Evolutionary conservation across 2,113 vertebrate genomes (phyloP).

Genomic region (Cnemophilus loriae): DNA sequence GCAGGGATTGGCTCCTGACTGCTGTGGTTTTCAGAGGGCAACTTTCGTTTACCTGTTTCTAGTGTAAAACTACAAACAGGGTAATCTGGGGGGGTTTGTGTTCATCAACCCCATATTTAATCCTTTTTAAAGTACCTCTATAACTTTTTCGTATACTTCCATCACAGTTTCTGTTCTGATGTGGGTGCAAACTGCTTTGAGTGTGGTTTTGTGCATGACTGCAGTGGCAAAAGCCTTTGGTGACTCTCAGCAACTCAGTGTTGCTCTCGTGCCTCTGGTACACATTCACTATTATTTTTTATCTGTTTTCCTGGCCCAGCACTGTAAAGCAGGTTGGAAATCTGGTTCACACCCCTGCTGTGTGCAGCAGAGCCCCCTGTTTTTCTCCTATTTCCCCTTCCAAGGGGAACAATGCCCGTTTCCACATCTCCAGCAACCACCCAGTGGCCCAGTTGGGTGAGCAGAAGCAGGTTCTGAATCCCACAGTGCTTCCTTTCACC

Average conservation of each 20-base stretch:
- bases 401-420: neutral
- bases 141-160: neutral
- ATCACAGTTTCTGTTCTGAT: neutral
- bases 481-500: constrained; percentile 53
- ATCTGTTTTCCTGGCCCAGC: neutral
- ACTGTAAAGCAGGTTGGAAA: neutral
- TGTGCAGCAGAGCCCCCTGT: neutral
- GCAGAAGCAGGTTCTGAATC: neutral
- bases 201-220: neutral
- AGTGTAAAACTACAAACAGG: neutral
- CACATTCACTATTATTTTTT: rapidly evolving
- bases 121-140: neutral
- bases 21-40: neutral
- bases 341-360: neutral
- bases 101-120: rapidly evolving
- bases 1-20: neutral
- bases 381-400: neutral
- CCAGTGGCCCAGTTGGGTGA: neutral
- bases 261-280: neutral
- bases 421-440: neutral
- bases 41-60: neutral
- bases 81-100: rapidly evolving
- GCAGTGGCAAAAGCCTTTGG: neutral
- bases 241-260: neutral
- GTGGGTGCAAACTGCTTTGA: neutral